Base-by-base conservation (phyloP, 1,140 invertebrate species). In the Anthonomus grandis region DNA sequence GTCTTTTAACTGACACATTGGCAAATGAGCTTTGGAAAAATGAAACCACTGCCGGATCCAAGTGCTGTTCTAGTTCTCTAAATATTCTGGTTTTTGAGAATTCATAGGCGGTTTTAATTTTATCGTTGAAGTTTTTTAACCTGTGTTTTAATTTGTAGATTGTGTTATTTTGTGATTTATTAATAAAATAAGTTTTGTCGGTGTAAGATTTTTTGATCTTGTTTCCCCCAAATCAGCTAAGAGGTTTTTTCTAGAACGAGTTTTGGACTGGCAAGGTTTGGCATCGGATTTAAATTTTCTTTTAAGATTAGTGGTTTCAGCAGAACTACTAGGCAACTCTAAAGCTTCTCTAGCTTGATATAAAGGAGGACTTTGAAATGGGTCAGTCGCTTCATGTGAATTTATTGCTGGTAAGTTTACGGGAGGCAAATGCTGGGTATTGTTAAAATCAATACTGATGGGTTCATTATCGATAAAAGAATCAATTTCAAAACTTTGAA, bases 141-240 rank as follows among this genome's bases (percentile, higher is more conserved):
- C 17, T 39, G 15, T 39, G 9, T 39, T 17, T 39, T 39, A 39
- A 39, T 39, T 39, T 39, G 17, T 12, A n/a, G n/a, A n/a, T n/a
- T n/a, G n/a, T n/a, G 6, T 39, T 39, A 17, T 39, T 39, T 39
- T 39, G 37, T n/a, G 37, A n/a, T 39, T 39, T 39, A 39, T 39
- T n/a, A n/a, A n/a, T n/a, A n/a, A 5, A n/a, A 6, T 5, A 6
- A 6, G 10, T 13, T 39, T 39, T 39, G 10, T 39, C 17, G 37
- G 37, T 5, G 37, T 39, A 12, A 39, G 15, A 39, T 39, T 17
- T 39, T 39, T 39, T 39, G 9, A 9, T 15, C 37, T 39, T 17
- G 37, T 39, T 39, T 39, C 37, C 13, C 37, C 37, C 15, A 39
- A 39, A 39, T 5, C 17, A 39, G 17, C 37, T 9, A 39, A 13